These are phyloP conservation scores for Drosophila takahashii DNA, from an alignment of 1,140 invertebrate genomes.

Conservation along the genomic window DNA sequence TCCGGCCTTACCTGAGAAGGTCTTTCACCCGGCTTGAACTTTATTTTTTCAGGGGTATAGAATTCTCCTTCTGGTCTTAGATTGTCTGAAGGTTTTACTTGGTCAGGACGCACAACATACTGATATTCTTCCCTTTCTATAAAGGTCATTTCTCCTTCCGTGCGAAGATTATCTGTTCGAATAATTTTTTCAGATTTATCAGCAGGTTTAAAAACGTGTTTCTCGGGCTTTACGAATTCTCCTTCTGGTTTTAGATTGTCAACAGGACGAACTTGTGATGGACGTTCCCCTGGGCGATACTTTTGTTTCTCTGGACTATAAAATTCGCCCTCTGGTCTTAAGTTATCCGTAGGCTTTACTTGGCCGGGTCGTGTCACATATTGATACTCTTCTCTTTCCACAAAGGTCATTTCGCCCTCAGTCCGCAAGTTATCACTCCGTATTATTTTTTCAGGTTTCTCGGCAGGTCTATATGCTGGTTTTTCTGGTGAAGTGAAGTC, in stretches of 20 bases:
- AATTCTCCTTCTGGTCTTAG: constrained; percentile 84
- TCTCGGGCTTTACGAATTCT: constrained; percentile 85
- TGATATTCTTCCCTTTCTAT: constrained; percentile 84
- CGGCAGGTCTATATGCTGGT: constrained; percentile 64
- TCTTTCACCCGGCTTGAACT: background rate
- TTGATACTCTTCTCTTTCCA: constrained; percentile 86
- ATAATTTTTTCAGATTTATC: constrained; percentile 81
- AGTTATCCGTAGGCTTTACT: constrained; percentile 88
- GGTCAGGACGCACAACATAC: constrained; percentile 86
- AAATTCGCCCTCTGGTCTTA: constrained; percentile 87
- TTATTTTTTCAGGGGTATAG: background rate
- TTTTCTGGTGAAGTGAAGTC: constrained; percentile 83
- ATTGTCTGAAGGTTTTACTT: constrained; percentile 87
- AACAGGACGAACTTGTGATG: constrained; percentile 86
- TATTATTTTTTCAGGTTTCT: constrained; percentile 80
- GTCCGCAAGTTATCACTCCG: constrained; percentile 85
- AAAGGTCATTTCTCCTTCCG: constrained; percentile 85
- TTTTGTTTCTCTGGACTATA: constrained; percentile 84
- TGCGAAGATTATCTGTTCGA: constrained; percentile 85
- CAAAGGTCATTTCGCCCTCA: constrained; percentile 85
- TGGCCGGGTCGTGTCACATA: constrained; percentile 85
- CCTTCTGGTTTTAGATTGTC: constrained; percentile 88
- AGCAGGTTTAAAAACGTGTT: constrained; percentile 73
- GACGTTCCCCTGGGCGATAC: constrained; percentile 86
- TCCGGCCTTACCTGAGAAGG: constrained; percentile 1